Percentiles rank a stretch among this genome's conserved stretches.
Evolutionary conservation across 2,113 vertebrate genomes (phyloP).

Genomic region (Albula glossodonta): DNA sequence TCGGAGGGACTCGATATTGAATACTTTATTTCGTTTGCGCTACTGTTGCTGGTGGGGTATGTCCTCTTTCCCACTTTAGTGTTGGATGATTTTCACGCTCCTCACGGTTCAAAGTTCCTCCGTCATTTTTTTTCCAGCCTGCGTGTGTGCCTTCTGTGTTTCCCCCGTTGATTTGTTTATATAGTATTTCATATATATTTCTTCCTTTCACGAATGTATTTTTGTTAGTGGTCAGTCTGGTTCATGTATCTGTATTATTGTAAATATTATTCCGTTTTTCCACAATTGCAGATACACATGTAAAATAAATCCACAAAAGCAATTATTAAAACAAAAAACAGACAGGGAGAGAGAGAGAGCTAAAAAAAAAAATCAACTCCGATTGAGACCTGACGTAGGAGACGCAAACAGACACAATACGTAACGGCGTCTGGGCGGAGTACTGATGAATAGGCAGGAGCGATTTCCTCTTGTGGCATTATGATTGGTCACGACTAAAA

Average conservation of each 20-base stretch:
- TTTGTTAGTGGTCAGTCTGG: constrained; percentile 20
- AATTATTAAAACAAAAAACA: constrained; percentile 62
- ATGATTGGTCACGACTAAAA: constrained; percentile 7
- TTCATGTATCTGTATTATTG: neutral
- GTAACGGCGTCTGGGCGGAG: constrained; percentile 51
- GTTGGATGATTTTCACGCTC: neutral
- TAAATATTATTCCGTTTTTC: constrained; percentile 10
- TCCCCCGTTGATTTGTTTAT: constrained; percentile 31
- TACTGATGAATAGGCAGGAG: neutral
- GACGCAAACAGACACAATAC: constrained; percentile 43
- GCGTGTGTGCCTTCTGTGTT: constrained; percentile 25
- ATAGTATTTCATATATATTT: constrained; percentile 28
- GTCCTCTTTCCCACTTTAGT: constrained; percentile 17
- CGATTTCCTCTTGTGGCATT: neutral
- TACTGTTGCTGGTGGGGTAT: constrained; percentile 9
- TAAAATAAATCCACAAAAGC: constrained; percentile 41
- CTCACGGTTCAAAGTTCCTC: constrained; percentile 28
- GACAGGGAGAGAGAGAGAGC: constrained; percentile 48
- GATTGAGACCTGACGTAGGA: constrained; percentile 68
- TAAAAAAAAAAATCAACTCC: constrained; percentile 64
- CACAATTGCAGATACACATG: neutral
- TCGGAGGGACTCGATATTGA: constrained; percentile 4
- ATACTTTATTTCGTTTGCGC: constrained; percentile 4
- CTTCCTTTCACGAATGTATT: constrained; percentile 20
- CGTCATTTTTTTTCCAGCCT: constrained; percentile 25